A percentile compares a stretch with the other conserved stretches of the same genome.
phyloP scores from a whole-genome alignment of 30 jellyfish, hydroid and myxozoan genomes.

The Turritopsis rubra region DNA sequence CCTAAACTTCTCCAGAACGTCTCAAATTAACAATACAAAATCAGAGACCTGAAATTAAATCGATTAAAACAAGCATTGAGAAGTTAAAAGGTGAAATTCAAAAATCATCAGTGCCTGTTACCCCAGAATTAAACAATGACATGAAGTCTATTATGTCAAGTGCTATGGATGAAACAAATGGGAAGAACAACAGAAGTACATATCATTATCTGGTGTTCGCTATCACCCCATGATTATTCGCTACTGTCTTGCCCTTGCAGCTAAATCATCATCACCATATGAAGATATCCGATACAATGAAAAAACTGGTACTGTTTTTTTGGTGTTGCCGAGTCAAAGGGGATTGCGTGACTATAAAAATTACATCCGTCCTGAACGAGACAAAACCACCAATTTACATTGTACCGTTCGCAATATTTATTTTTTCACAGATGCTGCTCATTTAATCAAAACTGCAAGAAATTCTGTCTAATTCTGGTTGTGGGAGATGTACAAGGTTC shows the following conservation, averaged over 20 bases:
- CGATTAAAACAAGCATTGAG: not conserved
- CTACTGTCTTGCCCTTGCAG: conserved; percentile 9
- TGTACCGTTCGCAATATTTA: not conserved
- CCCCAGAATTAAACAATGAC: not conserved
- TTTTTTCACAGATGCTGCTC: not conserved
- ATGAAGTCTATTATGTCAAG: not conserved
- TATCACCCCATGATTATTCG: conserved; percentile 51
- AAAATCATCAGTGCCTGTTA: not conserved
- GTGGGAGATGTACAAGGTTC: not conserved
- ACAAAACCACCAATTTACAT: conserved; percentile 9
- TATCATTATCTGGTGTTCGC: not conserved
- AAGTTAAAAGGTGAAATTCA: not conserved
- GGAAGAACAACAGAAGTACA: conserved; percentile 16
- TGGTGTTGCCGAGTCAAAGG: not conserved
- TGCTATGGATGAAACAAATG: not conserved
- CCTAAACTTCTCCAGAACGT: not conserved
- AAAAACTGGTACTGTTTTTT: conserved; percentile 27
- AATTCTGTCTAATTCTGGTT: conserved; percentile 19
- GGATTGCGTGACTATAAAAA: too few species aligned
- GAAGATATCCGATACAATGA: conserved; percentile 24
- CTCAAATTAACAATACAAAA: not conserved
- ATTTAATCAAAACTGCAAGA: not conserved
- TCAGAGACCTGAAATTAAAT: not conserved
- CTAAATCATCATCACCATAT: not conserved
- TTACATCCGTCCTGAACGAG: not conserved